phyloP scores from a whole-genome alignment of 2,888 invertebrate genomes.

The Adela reaumurella region DNA sequence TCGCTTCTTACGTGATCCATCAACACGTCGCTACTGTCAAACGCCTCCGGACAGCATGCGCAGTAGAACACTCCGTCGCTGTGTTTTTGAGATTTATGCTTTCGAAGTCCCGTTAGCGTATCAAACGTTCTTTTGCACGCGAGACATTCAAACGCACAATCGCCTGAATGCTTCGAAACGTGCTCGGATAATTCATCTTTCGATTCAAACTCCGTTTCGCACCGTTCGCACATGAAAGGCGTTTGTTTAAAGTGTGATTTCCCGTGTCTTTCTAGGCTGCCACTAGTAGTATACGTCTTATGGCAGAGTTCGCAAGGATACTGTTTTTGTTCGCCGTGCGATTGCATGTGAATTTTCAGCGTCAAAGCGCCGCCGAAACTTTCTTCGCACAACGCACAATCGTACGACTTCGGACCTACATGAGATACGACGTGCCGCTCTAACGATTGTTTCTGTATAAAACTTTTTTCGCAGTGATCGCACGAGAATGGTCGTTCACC shows the following conservation, averaged over 20 bases:
- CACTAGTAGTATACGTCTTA: neutral
- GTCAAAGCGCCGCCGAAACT: neutral
- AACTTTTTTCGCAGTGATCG: neutral
- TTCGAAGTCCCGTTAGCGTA: neutral
- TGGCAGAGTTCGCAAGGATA: neutral
- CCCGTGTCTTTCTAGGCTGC: neutral
- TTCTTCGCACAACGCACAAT: neutral
- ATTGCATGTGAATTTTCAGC: neutral
- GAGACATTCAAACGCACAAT: neutral
- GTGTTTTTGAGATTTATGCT: neutral
- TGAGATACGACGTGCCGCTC: neutral
- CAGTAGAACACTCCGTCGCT: neutral
- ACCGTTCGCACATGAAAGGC: neutral
- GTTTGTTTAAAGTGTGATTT: neutral
- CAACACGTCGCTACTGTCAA: neutral
- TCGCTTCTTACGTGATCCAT: neutral
- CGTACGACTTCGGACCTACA: neutral
- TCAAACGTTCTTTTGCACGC: neutral
- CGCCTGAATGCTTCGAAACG: neutral
- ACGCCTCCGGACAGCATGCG: neutral
- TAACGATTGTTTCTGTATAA: neutral
- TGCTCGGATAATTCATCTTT: neutral
- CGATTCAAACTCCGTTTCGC: neutral
- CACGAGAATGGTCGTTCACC: neutral
- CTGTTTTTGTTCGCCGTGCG: neutral